Base-by-base conservation (phyloP, 2,797 vertebrate species). In the Gymnothorax javanicus region DNA sequence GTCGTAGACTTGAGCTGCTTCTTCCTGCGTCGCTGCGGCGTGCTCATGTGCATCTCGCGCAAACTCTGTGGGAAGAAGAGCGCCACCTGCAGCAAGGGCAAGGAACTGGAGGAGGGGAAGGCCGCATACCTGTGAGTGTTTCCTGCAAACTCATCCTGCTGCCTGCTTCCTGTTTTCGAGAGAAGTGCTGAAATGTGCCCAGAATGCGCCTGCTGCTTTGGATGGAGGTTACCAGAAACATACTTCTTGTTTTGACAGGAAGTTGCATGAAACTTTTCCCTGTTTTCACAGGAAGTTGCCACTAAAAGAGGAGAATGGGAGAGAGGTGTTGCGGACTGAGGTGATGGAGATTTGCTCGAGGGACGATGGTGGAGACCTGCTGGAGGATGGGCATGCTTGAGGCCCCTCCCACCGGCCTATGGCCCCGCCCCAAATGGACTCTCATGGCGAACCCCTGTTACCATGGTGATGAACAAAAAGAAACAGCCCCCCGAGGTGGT, bases 51-150 rank as follows among this genome's bases (percentile, higher is more conserved):
- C 93, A 98, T 99, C 95, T 98, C 97, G 52, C 97, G 97, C 91
- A 97, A 96, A 67, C 94, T 99, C 87, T 98, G 98, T 87, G 97
- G 98, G 90, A 99, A 99, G 94, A 99, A 98, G 88, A 98, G 96
- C 13, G 95, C 97, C 85, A 98, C 98, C 90, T 97, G 97, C 84
- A 96, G 97, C 89, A 99, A 99, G 92, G 97, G 97, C 91, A 99
- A 99, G 95, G 98, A 99, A 69, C 94, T 98, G 0, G 99, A 99
- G 94, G 99, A 99, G 94, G 98, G 99, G 87, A 99, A 99, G 89
- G 99, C 99, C 0, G 98, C 99, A 77, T 99, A 99, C 91, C 95
- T 99, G 99, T 99, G 93, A 99, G 99, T 98, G 93, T 83, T 13
- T 13, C 60, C 0, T 15, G 58, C 33, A 33, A 12, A 12, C 33